Evolutionary conservation across 2,797 vertebrate genomes (phyloP).

Genomic region (Coregonus ussuriensis): DNA sequence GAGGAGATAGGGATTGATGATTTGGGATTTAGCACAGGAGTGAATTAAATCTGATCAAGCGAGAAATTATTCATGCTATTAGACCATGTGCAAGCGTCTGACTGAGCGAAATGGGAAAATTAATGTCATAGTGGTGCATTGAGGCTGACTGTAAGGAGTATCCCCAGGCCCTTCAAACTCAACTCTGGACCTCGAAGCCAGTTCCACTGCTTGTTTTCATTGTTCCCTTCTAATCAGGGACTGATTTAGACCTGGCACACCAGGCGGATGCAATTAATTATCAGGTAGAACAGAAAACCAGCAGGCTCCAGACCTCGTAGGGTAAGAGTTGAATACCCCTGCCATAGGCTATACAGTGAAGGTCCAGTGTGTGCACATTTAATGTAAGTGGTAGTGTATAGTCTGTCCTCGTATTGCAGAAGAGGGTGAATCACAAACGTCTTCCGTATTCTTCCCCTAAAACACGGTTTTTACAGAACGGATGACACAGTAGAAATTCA

Average conservation of each 20-base stretch:
- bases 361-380: neutral
- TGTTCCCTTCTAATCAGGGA: no score
- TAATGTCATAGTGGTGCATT: neutral
- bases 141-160: neutral
- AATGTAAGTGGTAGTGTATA: neutral
- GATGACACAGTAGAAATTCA: constrained; percentile 5
- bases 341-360: neutral
- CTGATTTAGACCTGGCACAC: no score
- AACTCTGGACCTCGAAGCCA: no score
- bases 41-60: neutral
- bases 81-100: neutral
- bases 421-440: neutral
- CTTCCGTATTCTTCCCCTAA: neutral
- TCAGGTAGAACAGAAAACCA: no score
- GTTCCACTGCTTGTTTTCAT: no score
- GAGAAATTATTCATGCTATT: neutral
- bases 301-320: no score
- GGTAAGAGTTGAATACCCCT: no score
- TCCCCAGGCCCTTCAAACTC: neutral
- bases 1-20: neutral
- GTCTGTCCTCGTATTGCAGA: neutral
- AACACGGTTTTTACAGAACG: constrained; percentile 7
- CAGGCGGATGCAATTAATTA: no score
- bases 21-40: neutral
- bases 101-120: neutral